phyloP scores from a whole-genome alignment of 2,888 invertebrate genomes.

The Polymixis lichenea region DNA sequence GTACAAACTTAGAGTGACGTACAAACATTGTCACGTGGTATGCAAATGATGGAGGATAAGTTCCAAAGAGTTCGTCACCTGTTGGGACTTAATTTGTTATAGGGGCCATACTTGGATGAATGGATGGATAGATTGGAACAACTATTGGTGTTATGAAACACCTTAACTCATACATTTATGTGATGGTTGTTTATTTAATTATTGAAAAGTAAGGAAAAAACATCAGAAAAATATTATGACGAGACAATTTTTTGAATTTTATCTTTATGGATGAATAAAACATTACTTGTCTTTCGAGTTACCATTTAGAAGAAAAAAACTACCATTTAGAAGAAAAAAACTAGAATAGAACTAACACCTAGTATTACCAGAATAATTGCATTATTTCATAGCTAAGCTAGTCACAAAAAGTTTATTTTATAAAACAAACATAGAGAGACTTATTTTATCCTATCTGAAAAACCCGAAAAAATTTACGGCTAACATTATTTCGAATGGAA shows the following conservation, averaged over 20 bases:
- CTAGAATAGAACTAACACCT: too few relatives aligned
- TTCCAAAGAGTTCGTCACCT: slow-evolving; percentile 70
- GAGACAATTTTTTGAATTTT: too few relatives aligned
- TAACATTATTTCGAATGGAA: slow-evolving; percentile 52
- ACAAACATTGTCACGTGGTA: slow-evolving; percentile 72
- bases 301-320: too few relatives aligned
- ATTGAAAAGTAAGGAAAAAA: not conserved
- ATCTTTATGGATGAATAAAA: not conserved
- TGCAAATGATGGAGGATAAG: slow-evolving; percentile 74
- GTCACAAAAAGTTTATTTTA: slow-evolving; percentile 6
- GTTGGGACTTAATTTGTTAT: slow-evolving; percentile 58
- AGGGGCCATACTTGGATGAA: slow-evolving; percentile 10
- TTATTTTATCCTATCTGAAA: slow-evolving; percentile 45
- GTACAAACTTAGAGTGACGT: slow-evolving; percentile 61
- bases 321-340: too few relatives aligned
- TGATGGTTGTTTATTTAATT: not conserved
- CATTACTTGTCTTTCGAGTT: not conserved
- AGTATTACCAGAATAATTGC: not conserved
- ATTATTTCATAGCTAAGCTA: slow-evolving; percentile 1
- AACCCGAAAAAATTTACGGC: slow-evolving; percentile 51
- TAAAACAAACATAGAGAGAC: slow-evolving; percentile 14
- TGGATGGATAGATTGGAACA: not conserved
- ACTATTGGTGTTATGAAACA: too few relatives aligned
- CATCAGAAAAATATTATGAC: too few relatives aligned
- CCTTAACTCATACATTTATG: too few relatives aligned